These are phyloP conservation scores for Euspilapteryx auroguttella DNA, from an alignment of 2,888 invertebrate genomes.

Conservation along the genomic window DNA sequence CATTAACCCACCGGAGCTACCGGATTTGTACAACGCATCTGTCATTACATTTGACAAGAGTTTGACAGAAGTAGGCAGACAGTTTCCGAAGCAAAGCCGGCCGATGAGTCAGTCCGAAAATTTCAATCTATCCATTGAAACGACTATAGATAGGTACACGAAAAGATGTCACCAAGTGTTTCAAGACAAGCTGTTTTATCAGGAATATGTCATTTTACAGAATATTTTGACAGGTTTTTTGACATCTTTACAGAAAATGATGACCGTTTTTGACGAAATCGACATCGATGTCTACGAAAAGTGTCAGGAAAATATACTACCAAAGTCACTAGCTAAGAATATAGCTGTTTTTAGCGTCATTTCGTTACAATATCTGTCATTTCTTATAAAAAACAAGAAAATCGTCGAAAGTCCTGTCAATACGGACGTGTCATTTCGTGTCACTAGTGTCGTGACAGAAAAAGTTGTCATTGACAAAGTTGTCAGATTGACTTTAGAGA, in stretches of 20 bases:
- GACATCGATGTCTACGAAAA: conserved; percentile 49
- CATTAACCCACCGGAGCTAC: conserved; percentile 29
- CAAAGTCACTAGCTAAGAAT: conserved; percentile 26
- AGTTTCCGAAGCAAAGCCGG: conserved; percentile 48
- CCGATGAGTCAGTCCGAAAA: conserved; percentile 52
- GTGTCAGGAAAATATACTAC: conserved; percentile 33
- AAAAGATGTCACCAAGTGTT: conserved; percentile 50
- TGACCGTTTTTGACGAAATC: conserved; percentile 26
- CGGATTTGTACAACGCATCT: conserved; percentile 29
- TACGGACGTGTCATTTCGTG: conserved; percentile 40
- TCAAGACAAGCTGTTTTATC: conserved; percentile 48
- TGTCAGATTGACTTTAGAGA: conserved; percentile 28
- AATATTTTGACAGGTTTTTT: conserved; percentile 33
- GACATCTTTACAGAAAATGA: conserved; percentile 22
- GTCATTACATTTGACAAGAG: conserved; percentile 31
- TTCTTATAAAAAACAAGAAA: conserved; percentile 51
- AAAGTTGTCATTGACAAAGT: conserved; percentile 38
- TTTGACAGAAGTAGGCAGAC: conserved; percentile 28
- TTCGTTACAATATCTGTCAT: conserved; percentile 46
- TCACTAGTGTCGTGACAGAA: conserved; percentile 22
- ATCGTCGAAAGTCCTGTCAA: conserved; percentile 42
- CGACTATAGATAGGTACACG: conserved; percentile 48
- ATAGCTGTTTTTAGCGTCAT: conserved; percentile 43
- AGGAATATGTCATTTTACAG: conserved; percentile 40
- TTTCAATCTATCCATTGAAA: conserved; percentile 36